A percentile compares a stretch with the other conserved stretches of the same genome.
These are phyloP conservation scores for Eupeodes latifasciatus DNA, from an alignment of 2,888 invertebrate genomes.

Conservation along the genomic window DNA sequence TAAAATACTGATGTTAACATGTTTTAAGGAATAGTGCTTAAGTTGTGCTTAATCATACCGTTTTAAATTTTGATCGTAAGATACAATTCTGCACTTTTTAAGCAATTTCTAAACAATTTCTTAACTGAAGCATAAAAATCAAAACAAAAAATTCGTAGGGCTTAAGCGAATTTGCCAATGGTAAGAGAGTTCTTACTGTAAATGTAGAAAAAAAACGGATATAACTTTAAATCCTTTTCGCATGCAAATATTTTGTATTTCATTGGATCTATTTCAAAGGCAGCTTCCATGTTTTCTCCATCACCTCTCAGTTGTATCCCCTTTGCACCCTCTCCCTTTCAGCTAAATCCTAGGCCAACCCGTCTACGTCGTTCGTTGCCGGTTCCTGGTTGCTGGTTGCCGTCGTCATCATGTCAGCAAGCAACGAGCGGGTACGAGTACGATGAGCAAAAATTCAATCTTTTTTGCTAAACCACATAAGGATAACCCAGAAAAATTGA, in stretches of 20 bases:
- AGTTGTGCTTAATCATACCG: too few species aligned
- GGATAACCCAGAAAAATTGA: constrained; percentile 4
- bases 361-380: background rate
- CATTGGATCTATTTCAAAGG: constrained; percentile 66
- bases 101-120: too few species aligned
- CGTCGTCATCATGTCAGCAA: constrained; percentile 37
- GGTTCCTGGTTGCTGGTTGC: background rate
- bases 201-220: background rate
- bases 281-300: constrained; percentile 41
- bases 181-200: background rate
- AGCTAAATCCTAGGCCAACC: background rate
- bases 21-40: too few species aligned
- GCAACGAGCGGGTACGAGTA: constrained; percentile 5
- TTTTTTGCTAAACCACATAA: constrained; percentile 61
- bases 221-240: constrained; percentile 67
- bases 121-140: too few species aligned
- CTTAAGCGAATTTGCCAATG: too few species aligned
- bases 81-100: too few species aligned
- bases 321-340: background rate
- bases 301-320: background rate
- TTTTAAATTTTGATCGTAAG: too few species aligned
- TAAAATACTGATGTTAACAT: too few species aligned
- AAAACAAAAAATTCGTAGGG: too few species aligned
- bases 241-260: constrained; percentile 75
- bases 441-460: constrained; percentile 63